A percentile compares a stretch with the other conserved stretches of the same genome.
Conservation (phyloP, 2,113 vertebrate species). For the Mormoops blainvillei region DNA sequence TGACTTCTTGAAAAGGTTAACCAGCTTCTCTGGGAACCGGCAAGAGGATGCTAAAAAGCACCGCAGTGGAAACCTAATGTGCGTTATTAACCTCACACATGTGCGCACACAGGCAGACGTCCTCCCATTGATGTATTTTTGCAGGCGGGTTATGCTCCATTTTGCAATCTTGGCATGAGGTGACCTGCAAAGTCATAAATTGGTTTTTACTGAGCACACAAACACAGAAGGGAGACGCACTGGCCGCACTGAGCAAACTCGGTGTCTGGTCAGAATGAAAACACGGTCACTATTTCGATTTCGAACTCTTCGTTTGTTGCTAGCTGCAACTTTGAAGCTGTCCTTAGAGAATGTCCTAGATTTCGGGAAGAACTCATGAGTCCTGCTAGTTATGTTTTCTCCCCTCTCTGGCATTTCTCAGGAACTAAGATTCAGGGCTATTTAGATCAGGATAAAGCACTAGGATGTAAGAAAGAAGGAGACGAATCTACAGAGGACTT, state of each 20-base stretch:
- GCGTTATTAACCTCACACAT: neutral
- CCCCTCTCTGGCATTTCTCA: neutral
- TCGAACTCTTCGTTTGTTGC: neutral
- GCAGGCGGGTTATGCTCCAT: neutral
- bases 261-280: neutral
- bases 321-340: neutral
- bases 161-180: neutral
- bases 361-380: neutral
- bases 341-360: neutral
- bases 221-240: neutral
- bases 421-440: neutral
- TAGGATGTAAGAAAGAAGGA: neutral
- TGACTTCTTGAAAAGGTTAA: neutral
- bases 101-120: neutral
- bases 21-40: neutral
- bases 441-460: neutral
- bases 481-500: neutral
- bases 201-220: neutral
- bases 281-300: neutral
- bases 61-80: neutral
- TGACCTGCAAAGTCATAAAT: neutral
- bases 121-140: neutral
- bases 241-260: neutral
- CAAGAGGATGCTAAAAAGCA: neutral
- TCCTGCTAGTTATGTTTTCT: neutral